phyloP scores from a whole-genome alignment of 1,140 invertebrate species.

The Dolichoris vasculosae region DNA sequence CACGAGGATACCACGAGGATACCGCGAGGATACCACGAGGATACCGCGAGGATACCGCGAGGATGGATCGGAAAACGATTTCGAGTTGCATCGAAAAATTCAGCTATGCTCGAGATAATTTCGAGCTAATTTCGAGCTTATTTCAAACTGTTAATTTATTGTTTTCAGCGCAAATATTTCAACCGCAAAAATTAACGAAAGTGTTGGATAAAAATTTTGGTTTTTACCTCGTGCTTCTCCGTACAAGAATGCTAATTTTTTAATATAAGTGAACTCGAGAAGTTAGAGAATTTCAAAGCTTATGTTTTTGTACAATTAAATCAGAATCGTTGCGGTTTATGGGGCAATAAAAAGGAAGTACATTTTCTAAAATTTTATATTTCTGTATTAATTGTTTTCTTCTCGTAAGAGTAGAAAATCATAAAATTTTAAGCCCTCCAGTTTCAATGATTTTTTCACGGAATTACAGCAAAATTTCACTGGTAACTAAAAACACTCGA shows the following conservation, averaged over 20 bases:
- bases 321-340: constrained; percentile 7
- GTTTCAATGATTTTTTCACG: constrained; percentile 18
- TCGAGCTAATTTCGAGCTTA: too few relatives aligned
- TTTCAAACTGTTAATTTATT: too few relatives aligned
- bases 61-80: background rate
- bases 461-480: constrained; percentile 26
- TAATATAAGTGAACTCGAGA: background rate
- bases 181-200: background rate
- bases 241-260: constrained; percentile 1
- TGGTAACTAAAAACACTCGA: constrained; percentile 26
- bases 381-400: constrained; percentile 33
- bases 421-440: constrained; percentile 3
- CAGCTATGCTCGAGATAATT: background rate
- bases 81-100: background rate
- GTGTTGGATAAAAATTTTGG: background rate
- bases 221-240: background rate
- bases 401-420: constrained; percentile 21
- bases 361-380: constrained; percentile 37
- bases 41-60: too few relatives aligned
- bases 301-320: constrained; percentile 35
- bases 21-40: too few relatives aligned
- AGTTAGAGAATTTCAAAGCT: background rate
- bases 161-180: background rate
- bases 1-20: too few relatives aligned
- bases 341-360: constrained; percentile 13